A percentile compares a stretch with the other conserved stretches of the same genome.
These are phyloP conservation scores for Gandaritis pyraliata DNA, from an alignment of 2,888 invertebrate species.

Conservation along the genomic window DNA sequence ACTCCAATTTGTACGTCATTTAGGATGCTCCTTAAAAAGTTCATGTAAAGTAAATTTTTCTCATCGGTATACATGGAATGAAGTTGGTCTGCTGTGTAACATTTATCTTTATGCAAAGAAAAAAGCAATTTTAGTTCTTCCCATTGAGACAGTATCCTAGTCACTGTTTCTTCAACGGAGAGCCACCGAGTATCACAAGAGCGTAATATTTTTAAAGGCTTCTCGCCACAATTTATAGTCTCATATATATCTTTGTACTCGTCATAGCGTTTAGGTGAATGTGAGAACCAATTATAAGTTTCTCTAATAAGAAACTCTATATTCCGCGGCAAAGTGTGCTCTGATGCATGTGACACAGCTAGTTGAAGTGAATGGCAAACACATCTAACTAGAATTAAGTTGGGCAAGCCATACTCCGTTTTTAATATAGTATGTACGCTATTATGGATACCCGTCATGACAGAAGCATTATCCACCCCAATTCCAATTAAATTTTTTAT, in stretches of 20 bases:
- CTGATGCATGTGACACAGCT: no score
- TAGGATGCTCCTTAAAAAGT: conserved; percentile 13
- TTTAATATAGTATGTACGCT: no score
- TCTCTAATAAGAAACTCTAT: no score
- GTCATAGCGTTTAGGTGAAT: no score
- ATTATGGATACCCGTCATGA: no score
- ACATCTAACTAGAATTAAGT: no score
- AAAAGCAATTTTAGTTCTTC: conserved; percentile 34
- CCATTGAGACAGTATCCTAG: conserved; percentile 31
- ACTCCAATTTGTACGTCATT: conserved; percentile 25
- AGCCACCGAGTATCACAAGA: conserved; percentile 38
- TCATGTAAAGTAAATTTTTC: conserved; percentile 15
- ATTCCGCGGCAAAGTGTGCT: no score
- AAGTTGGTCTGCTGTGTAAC: conserved; percentile 28
- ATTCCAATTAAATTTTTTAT: no score
- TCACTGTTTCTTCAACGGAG: conserved; percentile 27
- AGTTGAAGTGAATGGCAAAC: no score
- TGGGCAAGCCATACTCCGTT: no score
- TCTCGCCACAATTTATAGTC: conserved; percentile 45
- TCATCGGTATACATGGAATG: conserved; percentile 18
- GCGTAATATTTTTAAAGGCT: conserved; percentile 49
- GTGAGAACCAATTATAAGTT: no score
- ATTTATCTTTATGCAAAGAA: conserved; percentile 15
- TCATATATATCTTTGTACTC: background rate
- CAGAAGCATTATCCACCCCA: no score